Evolutionary conservation across 2,888 invertebrate genomes (phyloP), one percentile per base, ranked within the genome.

Genomic region (Drosophila anceps): DNA sequence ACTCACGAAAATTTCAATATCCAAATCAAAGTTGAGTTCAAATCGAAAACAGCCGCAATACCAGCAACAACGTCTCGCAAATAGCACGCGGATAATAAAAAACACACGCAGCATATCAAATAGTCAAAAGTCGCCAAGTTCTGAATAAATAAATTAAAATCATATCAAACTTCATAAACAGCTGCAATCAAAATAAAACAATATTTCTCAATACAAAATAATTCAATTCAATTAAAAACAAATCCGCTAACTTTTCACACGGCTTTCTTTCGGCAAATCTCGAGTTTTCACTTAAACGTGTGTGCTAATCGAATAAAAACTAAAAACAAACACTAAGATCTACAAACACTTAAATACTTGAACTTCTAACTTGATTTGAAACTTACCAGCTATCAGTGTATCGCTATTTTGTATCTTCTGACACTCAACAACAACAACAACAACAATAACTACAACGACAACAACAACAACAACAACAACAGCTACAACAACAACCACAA

Each of bases 11-110:
- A 88, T 88, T 88, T 88, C 88, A 88, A 88, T 88, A 88, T 85
- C 89, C 89, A 88, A 91, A 91, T 91, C 91, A 91, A 91, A 91
- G 91, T 91, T 90, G 86, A 90, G 91, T 91, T 91, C 91, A 91
- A 91, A 91, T 91, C 91, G 91, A 91, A 91, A 89, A 88, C 91
- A 90, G 90, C 91, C 89, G 91, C 90, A 91, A 91, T 84, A 90
- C 86, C 84, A 91, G 91, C 91, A 91, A 91, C 91, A 91, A 90
- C 91, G 91, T 86, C 81, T 83, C 84, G 79, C 82, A 86, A 85
- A 81, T 70, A 84, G 80, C 85, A 87, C 89, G 89, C 88, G 88
- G 84, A 87, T 81, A 86, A 84, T 82, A 75, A 88, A 74, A 76
- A 80, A 82, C 63, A 75, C 78, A 79, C 73, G 69, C 74, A 79